Conservation (phyloP, 2,797 vertebrate genomes). For the Anableps anableps region DNA sequence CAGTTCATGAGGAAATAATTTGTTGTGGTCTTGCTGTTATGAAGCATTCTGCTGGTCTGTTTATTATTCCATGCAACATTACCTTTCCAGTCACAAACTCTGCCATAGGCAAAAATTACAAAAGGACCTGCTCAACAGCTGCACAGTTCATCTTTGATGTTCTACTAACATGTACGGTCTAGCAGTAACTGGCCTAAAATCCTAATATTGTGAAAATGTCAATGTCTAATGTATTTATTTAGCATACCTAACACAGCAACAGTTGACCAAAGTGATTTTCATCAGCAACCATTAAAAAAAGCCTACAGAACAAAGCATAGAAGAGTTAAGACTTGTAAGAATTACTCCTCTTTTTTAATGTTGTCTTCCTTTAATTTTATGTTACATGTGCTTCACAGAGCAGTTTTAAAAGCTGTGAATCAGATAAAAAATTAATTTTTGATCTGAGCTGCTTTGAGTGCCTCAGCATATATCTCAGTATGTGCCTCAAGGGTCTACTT, state of each 20-base stretch:
- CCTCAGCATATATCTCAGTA: not conserved
- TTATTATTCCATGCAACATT: not conserved
- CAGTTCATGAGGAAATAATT: not conserved
- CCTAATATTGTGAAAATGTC: slow-evolving; percentile 6
- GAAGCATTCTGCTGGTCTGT: not conserved
- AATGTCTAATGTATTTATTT: not conserved
- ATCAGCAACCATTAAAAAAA: not conserved
- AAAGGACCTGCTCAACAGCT: not conserved
- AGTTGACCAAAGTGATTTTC: not conserved
- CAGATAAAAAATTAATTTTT: not conserved
- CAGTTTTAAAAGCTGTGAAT: not conserved
- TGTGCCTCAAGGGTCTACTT: not conserved
- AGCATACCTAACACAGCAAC: not conserved
- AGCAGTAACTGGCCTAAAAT: slow-evolving; percentile 8
- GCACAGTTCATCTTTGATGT: slow-evolving; percentile 32
- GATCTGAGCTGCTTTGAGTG: not conserved
- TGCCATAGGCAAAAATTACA: not conserved
- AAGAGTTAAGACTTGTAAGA: not conserved
- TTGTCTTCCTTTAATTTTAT: not conserved
- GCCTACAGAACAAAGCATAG: not conserved
- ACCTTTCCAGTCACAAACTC: not conserved
- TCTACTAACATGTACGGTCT: not conserved
- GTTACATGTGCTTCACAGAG: not conserved
- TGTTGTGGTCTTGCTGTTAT: not conserved
- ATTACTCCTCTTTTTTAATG: not conserved